Conservation (phyloP, 1,140 invertebrate species). For the Globodera ellingtonae region DNA sequence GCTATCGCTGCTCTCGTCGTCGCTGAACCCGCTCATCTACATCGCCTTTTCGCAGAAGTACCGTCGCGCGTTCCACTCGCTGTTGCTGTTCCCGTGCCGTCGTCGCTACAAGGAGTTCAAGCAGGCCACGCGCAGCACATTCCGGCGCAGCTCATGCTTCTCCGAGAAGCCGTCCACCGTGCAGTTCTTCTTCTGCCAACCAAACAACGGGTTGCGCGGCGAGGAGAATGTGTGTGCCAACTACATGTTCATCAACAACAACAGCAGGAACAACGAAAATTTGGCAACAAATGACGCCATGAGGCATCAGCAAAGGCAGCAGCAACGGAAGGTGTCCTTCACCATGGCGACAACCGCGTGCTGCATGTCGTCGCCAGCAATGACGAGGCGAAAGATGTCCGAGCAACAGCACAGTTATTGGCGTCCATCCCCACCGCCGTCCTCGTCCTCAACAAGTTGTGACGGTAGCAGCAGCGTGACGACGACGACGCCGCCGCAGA, state of each 20-base stretch:
- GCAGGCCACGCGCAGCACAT: slow-evolving; percentile 43
- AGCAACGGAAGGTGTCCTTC: not conserved
- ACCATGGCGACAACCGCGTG: not conserved
- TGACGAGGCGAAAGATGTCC: not conserved
- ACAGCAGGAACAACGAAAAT: not conserved
- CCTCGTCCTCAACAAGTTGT: not conserved
- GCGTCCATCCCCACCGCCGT: not conserved
- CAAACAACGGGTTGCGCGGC: not conserved
- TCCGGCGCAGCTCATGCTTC: slow-evolving; percentile 24
- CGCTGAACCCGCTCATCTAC: slow-evolving; percentile 96
- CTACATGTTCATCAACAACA: not conserved
- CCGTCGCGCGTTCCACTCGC: slow-evolving; percentile 84
- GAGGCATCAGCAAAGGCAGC: not conserved
- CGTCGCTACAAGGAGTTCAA: slow-evolving; percentile 43
- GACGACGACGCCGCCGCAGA: not conserved
- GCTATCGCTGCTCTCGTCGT: slow-evolving; percentile 91
- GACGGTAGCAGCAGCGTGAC: not conserved
- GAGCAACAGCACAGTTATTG: not conserved
- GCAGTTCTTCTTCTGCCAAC: not conserved
- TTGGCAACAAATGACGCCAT: not conserved
- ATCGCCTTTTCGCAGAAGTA: slow-evolving; percentile 96
- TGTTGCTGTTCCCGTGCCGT: slow-evolving; percentile 71
- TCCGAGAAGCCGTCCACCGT: slow-evolving; percentile 21
- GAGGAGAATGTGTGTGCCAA: not conserved
- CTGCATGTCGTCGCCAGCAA: not conserved